Evolutionary conservation across 1,140 invertebrate genomes (phyloP).

Genomic region (Drosophila pallidifrons): DNA sequence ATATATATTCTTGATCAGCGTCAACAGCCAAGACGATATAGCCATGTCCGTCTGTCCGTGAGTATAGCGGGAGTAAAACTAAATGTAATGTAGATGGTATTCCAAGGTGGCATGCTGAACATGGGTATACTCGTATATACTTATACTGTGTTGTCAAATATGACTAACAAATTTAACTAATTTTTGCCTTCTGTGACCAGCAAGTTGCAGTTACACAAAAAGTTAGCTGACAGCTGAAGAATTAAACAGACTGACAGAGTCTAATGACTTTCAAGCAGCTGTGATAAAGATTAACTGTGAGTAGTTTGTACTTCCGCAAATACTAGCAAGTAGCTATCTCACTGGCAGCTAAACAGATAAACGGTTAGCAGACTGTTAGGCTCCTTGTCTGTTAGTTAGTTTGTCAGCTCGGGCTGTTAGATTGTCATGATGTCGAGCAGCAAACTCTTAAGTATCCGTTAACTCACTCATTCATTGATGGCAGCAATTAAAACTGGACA

Average conservation of each 20-base stretch:
- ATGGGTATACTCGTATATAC: too few species aligned
- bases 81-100: too few species aligned
- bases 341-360: conserved; percentile 25
- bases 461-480: conserved; percentile 54
- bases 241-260: conserved; percentile 7
- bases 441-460: conserved; percentile 44
- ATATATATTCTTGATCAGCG: too few species aligned
- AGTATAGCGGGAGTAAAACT: too few species aligned
- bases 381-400: background rate
- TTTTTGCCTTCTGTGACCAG: conserved; percentile 4
- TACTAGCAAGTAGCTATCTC: conserved; percentile 55
- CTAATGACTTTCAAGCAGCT: conserved; percentile 42
- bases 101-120: too few species aligned
- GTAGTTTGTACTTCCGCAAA: conserved; percentile 63
- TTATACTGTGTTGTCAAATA: too few species aligned
- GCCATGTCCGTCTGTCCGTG: too few species aligned
- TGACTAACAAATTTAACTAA: too few species aligned
- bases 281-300: conserved; percentile 55
- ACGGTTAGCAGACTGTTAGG: conserved; percentile 28
- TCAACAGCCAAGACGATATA: too few species aligned
- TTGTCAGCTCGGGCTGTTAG: conserved; percentile 1
- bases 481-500: conserved; percentile 61
- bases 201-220: conserved; percentile 22
- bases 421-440: conserved; percentile 25
- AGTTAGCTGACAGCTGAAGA: background rate